Conservation (phyloP, 2,113 vertebrate species). For the Melanostigma gelatinosum region DNA sequence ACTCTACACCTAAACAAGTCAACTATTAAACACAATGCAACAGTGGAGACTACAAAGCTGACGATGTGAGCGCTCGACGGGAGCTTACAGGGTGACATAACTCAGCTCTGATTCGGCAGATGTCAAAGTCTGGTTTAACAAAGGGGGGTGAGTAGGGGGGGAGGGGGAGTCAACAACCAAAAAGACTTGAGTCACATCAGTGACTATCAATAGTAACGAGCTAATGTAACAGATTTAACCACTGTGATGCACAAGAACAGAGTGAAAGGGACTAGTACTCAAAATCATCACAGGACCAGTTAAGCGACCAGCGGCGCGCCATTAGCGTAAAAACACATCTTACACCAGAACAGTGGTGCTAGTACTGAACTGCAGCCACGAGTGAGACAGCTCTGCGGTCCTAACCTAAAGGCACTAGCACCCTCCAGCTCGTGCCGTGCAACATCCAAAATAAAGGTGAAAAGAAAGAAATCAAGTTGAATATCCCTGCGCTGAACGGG, state of each 20-base stretch:
- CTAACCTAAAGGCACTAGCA: conserved; percentile 57
- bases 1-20: conserved; percentile 39
- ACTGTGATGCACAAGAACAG: conserved; percentile 69
- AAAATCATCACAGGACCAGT: conserved; percentile 68
- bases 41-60: conserved; percentile 48
- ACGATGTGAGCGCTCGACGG: conserved; percentile 40
- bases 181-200: conserved; percentile 26
- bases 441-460: conserved; percentile 76
- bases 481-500: conserved; percentile 56
- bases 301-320: conserved; percentile 56
- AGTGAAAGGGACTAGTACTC: conserved; percentile 60
- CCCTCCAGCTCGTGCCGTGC: conserved; percentile 66
- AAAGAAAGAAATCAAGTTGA: conserved; percentile 30
- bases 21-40: conserved; percentile 52
- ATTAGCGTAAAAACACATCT: conserved; percentile 63
- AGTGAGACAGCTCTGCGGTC: conserved; percentile 69
- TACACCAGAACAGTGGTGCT: conserved; percentile 63
- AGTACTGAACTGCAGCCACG: conserved; percentile 60
- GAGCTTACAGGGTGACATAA: conserved; percentile 43
- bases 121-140: conserved; percentile 18
- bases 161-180: conserved; percentile 14
- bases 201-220: conserved; percentile 59
- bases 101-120: conserved; percentile 27
- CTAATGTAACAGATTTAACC: conserved; percentile 60
- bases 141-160: not conserved